Percentiles rank a stretch among this genome's conserved stretches.
phyloP scores from a whole-genome alignment of 1,140 invertebrate genomes.

The Drosophila varians region DNA sequence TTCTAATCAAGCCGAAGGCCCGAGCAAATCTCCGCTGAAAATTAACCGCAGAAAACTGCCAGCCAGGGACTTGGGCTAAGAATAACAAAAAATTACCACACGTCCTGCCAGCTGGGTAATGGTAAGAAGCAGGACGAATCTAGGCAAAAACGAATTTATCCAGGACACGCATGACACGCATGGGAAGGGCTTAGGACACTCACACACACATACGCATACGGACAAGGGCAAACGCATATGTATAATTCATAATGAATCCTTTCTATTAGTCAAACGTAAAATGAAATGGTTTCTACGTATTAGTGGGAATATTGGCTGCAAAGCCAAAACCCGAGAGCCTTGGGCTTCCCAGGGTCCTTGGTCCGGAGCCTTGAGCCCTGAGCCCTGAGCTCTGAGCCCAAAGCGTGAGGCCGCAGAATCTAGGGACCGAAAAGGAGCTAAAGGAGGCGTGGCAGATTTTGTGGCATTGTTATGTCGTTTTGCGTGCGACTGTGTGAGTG shows the following conservation, averaged over 20 bases:
- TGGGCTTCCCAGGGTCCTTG: neutral
- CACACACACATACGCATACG: constrained; percentile 39
- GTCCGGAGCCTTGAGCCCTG: constrained; percentile 9
- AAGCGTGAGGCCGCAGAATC: constrained; percentile 40
- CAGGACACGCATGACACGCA: constrained; percentile 56
- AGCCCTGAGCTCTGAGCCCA: constrained; percentile 15
- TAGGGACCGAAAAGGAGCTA: constrained; percentile 18
- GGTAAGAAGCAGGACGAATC: neutral
- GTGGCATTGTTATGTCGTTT: constrained; percentile 45
- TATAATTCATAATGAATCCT: constrained; percentile 82
- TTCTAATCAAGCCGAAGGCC: constrained; percentile 69
- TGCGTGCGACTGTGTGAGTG: constrained; percentile 29
- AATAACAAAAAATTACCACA: constrained; percentile 36
- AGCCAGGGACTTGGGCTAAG: constrained; percentile 24
- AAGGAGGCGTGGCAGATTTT: constrained; percentile 59
- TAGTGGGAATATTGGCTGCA: constrained; percentile 74
- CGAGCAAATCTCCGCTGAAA: constrained; percentile 68
- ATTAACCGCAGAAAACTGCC: constrained; percentile 68
- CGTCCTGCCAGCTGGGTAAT: constrained; percentile 15
- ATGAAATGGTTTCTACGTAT: constrained; percentile 74
- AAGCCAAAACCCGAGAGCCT: constrained; percentile 43
- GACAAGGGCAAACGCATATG: constrained; percentile 34
- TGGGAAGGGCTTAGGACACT: constrained; percentile 21
- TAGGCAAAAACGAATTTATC: constrained; percentile 57
- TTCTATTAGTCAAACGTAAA: constrained; percentile 81